Percentiles rank a stretch among this genome's conserved stretches.
Conservation (phyloP, 2,888 invertebrate genomes). For the Junonia oenone region DNA sequence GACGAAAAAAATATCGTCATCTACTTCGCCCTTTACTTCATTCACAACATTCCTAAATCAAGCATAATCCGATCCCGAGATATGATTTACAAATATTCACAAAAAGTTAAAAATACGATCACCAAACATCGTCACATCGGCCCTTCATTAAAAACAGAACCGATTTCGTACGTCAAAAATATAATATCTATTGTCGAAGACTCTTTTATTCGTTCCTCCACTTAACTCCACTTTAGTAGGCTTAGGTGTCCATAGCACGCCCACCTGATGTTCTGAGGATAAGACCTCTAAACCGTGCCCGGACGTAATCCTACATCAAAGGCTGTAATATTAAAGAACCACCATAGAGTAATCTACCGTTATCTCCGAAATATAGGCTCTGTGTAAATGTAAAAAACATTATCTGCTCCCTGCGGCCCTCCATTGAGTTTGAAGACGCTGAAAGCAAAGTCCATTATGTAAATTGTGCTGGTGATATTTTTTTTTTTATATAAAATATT, state of each 20-base stretch:
- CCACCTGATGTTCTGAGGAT: slow-evolving; percentile 21
- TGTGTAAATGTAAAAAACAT: slow-evolving; percentile 50
- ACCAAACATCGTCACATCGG: neutral
- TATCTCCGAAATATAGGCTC: slow-evolving; percentile 37
- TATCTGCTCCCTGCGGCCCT: slow-evolving; percentile 50
- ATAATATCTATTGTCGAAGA: neutral
- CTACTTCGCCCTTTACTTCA: too few relatives aligned
- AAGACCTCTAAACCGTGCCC: slow-evolving; percentile 20
- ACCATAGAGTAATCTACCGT: slow-evolving; percentile 32
- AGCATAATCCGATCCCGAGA: neutral
- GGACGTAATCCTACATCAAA: slow-evolving; percentile 32
- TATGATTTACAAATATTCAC: neutral
- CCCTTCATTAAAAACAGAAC: neutral
- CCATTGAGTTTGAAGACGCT: slow-evolving; percentile 34
- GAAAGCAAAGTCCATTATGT: slow-evolving; percentile 36
- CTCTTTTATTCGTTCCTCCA: neutral
- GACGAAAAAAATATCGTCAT: too few relatives aligned
- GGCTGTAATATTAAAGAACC: slow-evolving; percentile 32
- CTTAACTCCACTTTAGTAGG: slow-evolving; percentile 12
- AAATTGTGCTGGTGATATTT: slow-evolving; percentile 36
- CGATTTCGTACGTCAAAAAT: neutral
- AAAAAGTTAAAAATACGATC: neutral
- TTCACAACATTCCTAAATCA: neutral
- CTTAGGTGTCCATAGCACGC: slow-evolving; percentile 22
- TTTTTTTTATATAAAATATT: slow-evolving; percentile 35